Percentiles rank a stretch among this genome's conserved stretches.
Conservation (phyloP, 2,888 invertebrate genomes). For the Caenorhabditis sp. region DNA sequence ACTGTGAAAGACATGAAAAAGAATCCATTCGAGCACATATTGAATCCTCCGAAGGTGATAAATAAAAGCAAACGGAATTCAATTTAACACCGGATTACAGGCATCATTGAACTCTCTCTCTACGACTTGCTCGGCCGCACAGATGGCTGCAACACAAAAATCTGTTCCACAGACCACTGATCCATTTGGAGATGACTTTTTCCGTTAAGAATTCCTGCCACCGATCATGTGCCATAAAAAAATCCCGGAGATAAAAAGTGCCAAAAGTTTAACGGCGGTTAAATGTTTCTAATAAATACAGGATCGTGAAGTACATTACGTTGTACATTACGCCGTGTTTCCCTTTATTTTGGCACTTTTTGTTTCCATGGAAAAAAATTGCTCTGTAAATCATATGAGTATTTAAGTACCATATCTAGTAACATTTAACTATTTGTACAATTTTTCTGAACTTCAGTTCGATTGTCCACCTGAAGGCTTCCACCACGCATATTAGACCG, state of each 20-base stretch:
- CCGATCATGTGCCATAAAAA: conserved; percentile 34
- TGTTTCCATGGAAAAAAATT: no score
- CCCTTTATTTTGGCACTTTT: no score
- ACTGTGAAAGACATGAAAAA: conserved; percentile 75
- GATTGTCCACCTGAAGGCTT: not conserved
- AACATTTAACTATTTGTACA: not conserved
- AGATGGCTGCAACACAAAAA: conserved; percentile 51
- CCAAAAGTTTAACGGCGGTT: no score
- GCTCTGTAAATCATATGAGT: conserved; percentile 35
- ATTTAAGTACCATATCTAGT: no score
- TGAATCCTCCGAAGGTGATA: conserved; percentile 82
- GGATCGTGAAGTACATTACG: no score
- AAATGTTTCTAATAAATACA: no score
- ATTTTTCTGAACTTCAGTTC: conserved; percentile 2
- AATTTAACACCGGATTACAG: conserved; percentile 31
- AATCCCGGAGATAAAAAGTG: no score
- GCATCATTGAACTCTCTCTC: conserved; percentile 67
- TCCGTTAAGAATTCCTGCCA: conserved; percentile 64
- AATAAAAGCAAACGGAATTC: no score
- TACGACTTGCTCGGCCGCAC: conserved; percentile 57
- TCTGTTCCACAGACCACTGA: conserved; percentile 50
- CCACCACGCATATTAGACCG: conserved; percentile 31
- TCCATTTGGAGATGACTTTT: conserved; percentile 76
- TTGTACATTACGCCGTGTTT: not conserved
- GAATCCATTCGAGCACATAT: conserved; percentile 81